Evolutionary conservation across 2,888 invertebrate species (phyloP), one percentile per base, ranked within the genome.

Genomic region (Drosophila melanosoma): DNA sequence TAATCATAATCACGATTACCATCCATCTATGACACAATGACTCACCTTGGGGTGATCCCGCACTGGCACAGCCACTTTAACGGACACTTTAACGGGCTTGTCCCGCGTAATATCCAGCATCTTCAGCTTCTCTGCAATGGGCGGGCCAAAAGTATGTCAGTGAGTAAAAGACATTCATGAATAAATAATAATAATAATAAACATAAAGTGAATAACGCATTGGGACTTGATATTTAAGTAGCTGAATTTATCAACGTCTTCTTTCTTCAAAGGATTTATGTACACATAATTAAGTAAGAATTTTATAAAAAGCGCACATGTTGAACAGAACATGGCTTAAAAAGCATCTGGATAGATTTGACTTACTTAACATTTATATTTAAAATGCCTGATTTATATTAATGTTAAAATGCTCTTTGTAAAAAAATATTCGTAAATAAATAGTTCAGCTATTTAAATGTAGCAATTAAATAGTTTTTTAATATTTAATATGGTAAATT

Each of bases 51-150:
- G 97, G 93, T 97, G 97, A 93, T 97, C 97, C 77, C 97, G 94
- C 63, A 97, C 97, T 12, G 97, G 97, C 65, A 97, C 97, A 73
- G 97, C 96, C 66, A 97, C 97, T 88, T 97, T 95, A 78, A 97
- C 97, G 86, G 97, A 96, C 82, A 97, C 96, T 94, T 97, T 97
- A 84, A 97, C 96, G 42, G 97, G 97, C 92, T 97, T 97, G 93
- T 97, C 97, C 86, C 97, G 94, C 49, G 97, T 97, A 90, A 97
- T 97, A 93, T 97, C 97, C 89, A 97, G 94, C 96, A 97, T 96
- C 92, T 96, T 95, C 81, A 96, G 94, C 91, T 96, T 93, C 77
- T 93, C 92, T 92, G 83, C 6, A 83, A 58, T 17, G 23, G 20
- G 29, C 11, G 20, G n/a, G 1, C 7, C 3, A 33, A n/a, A 56